Evolutionary conservation across 1,140 invertebrate species (phyloP), one percentile per base, ranked within the genome.

Genomic region (Drosophila littoralis): DNA sequence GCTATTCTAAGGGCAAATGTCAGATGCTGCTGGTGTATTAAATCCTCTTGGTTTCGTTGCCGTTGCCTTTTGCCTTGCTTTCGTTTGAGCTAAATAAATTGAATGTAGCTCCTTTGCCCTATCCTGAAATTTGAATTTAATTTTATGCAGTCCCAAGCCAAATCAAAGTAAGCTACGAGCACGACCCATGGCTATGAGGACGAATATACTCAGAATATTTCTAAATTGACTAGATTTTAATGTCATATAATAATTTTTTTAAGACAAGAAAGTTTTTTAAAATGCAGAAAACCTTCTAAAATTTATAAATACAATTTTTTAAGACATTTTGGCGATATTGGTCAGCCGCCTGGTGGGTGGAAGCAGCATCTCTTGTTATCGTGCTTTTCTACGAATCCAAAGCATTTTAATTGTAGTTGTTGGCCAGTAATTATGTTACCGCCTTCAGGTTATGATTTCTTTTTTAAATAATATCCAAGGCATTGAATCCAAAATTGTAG

Each of bases 21-120:
- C 48, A 13, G 45, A 42, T 36, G 48, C 15, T 15, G 15, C 10
- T 81, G 48, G 46, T 79, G 36, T 63, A 28, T 28, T 28, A 28
- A 28, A 28, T 68, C 55, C 51, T 68, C 45, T 59, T 67, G 38
- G 48, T 75, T 52, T 58, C 69, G 13, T 46, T 38, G 17, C 58
- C 42, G 42, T 63, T 64, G 67, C 77, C 67, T 43, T 69, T 66
- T 51, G 70, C 81, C 13, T 32, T 36, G 72, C 59, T 81, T 61
- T 58, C 79, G 84, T 80, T 80, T 80, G 70, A 88, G 61, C 54
- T 69, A 83, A 89, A 88, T 89, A 88, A 88, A 88, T 89, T 89
- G 84, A 89, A 88, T 88, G 83, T 75, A 80, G 84, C 76, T 77
- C 84, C 89, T 89, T 83, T 88, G 70, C 71, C 81, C 48, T 61